phyloP scores from a whole-genome alignment of 2,797 vertebrate species.

The Brachyalestes nurse region DNA sequence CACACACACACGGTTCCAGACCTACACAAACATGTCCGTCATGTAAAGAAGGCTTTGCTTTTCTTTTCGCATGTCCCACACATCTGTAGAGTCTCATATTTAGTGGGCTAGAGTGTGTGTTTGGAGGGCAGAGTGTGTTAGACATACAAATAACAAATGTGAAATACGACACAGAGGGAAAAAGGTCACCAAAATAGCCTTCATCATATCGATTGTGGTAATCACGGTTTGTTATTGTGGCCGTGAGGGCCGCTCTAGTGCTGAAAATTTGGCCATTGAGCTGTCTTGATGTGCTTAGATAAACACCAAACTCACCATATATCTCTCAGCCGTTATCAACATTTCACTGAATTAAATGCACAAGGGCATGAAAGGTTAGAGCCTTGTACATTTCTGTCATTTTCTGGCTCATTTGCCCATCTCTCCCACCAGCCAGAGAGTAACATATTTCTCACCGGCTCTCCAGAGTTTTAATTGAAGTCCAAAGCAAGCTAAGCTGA shows the following conservation, averaged over 20 bases:
- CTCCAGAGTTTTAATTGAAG: conserved; percentile 71
- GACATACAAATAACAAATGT: conserved; percentile 44
- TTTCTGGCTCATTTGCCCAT: conserved; percentile 28
- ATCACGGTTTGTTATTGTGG: conserved; percentile 54
- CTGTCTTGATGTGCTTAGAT: conserved; percentile 45
- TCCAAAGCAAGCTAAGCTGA: conserved; percentile 75
- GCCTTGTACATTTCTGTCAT: conserved; percentile 53
- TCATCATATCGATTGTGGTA: conserved; percentile 52
- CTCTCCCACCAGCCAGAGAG: conserved; percentile 23
- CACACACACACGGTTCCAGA: conserved; percentile 24
- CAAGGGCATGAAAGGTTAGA: conserved; percentile 49
- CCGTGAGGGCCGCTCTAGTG: conserved; percentile 24
- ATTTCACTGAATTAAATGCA: conserved; percentile 38
- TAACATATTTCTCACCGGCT: conserved; percentile 50
- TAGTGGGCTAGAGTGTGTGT: neutral
- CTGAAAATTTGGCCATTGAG: conserved; percentile 40
- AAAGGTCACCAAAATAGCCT: conserved; percentile 37
- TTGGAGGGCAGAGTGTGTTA: conserved; percentile 22
- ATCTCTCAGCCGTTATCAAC: conserved; percentile 49
- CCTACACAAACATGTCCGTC: conserved; percentile 26
- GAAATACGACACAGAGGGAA: conserved; percentile 28
- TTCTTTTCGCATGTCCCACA: conserved; percentile 43
- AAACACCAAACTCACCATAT: conserved; percentile 35
- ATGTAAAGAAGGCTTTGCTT: conserved; percentile 35
- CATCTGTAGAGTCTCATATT: conserved; percentile 39